These are phyloP conservation scores for Redunca redunca DNA, from an alignment of 2,113 vertebrate genomes.

Conservation along the genomic window DNA sequence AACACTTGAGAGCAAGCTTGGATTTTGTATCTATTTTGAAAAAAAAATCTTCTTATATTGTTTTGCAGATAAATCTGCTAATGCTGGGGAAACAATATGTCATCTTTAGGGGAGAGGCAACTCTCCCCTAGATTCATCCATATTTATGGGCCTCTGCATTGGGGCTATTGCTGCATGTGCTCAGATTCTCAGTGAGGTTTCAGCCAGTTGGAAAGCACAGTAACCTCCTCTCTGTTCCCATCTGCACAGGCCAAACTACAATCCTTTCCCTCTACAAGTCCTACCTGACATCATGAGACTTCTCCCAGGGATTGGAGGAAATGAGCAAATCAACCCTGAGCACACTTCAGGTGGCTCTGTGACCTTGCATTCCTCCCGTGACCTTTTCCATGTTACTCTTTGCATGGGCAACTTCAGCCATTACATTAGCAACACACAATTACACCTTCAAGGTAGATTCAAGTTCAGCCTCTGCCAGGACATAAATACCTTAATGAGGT, in stretches of 20 bases:
- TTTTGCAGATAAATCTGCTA: constrained; percentile 15
- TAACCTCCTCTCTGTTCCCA: constrained; percentile 44
- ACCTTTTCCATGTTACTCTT: constrained; percentile 78
- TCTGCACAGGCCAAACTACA: constrained; percentile 20
- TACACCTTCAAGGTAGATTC: constrained; percentile 86
- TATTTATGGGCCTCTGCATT: constrained; percentile 54
- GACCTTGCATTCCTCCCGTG: constrained; percentile 76
- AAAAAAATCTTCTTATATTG: not conserved
- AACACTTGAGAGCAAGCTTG: not conserved
- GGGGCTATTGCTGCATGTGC: not conserved
- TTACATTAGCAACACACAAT: constrained; percentile 88
- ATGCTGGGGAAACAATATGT: not conserved
- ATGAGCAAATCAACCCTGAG: constrained; percentile 62
- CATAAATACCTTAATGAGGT: constrained; percentile 80
- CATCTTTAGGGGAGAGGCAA: not conserved
- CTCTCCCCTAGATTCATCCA: not conserved
- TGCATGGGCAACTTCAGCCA: constrained; percentile 82
- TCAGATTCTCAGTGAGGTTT: constrained; percentile 12
- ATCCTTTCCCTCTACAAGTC: constrained; percentile 14
- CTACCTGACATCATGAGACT: constrained; percentile 5
- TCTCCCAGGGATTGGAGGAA: constrained; percentile 23
- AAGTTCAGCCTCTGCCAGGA: constrained; percentile 80
- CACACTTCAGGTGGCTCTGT: constrained; percentile 64
- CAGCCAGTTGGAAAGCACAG: constrained; percentile 34
- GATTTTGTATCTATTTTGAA: not conserved